These are phyloP conservation scores for Pentalonia nigronervosa DNA, from an alignment of 1,140 invertebrate genomes.

Conservation along the genomic window DNA sequence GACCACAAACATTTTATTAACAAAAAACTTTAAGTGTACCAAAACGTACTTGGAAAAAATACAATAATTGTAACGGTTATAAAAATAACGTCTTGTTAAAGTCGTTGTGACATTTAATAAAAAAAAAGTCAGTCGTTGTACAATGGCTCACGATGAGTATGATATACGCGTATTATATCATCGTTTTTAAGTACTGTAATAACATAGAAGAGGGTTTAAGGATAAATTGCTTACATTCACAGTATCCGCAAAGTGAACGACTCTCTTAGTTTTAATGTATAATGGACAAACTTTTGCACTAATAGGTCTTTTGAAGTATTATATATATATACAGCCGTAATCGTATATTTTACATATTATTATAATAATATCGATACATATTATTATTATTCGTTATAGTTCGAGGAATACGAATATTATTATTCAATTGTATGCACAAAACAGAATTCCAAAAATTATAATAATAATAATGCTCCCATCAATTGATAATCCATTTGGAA, in stretches of 20 bases:
- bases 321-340: neutral
- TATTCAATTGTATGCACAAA: neutral
- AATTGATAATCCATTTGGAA: conserved; percentile 29
- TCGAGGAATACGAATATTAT: neutral
- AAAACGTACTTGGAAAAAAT: neutral
- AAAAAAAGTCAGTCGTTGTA: neutral
- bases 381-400: neutral
- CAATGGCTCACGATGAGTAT: neutral
- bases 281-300: conserved; percentile 10
- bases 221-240: neutral
- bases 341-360: neutral
- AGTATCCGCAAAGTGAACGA: neutral
- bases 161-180: neutral
- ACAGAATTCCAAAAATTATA: neutral
- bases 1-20: neutral
- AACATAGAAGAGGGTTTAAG: neutral
- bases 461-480: neutral
- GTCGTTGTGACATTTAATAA: neutral
- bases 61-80: neutral
- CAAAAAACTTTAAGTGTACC: neutral
- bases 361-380: neutral
- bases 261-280: conserved; percentile 8
- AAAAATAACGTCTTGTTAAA: neutral
- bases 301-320: neutral
- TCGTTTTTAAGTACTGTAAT: neutral